These are phyloP conservation scores for Tinea semifulvella DNA, from an alignment of 2,888 invertebrate species.

Conservation along the genomic window DNA sequence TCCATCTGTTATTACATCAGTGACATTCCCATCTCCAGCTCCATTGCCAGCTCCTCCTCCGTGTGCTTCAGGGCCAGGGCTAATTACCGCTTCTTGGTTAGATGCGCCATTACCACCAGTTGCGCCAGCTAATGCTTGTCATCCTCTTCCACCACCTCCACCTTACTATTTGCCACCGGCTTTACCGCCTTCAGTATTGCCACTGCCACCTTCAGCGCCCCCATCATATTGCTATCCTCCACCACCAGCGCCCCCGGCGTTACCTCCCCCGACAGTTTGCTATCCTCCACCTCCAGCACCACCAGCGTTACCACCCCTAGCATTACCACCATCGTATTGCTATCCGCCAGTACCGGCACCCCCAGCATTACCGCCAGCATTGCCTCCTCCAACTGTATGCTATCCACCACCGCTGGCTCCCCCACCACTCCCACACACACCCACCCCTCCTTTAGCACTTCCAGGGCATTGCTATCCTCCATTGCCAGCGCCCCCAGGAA, in stretches of 20 bases:
- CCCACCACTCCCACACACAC: slow-evolving; percentile 20
- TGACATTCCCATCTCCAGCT: background rate
- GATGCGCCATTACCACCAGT: no score
- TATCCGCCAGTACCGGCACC: background rate
- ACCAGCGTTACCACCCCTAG: background rate
- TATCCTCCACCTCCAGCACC: slow-evolving; percentile 3
- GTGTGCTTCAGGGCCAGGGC: no score
- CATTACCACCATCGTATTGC: background rate
- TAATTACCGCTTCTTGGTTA: no score
- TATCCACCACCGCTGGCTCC: slow-evolving; percentile 21
- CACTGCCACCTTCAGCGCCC: no score
- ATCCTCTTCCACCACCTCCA: no score
- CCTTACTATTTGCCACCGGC: no score
- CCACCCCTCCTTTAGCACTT: background rate
- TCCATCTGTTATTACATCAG: slow-evolving; percentile 1
- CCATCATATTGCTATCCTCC: no score
- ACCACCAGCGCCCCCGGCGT: slow-evolving; percentile 16
- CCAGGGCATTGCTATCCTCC: slow-evolving; percentile 11
- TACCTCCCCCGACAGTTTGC: slow-evolving; percentile 24
- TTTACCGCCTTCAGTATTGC: no score
- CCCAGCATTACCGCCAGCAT: slow-evolving; percentile 2
- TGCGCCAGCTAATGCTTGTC: background rate
- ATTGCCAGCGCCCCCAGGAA: slow-evolving; percentile 6
- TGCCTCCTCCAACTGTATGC: slow-evolving; percentile 24
- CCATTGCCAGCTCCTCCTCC: background rate